Base-by-base conservation (phyloP, 92 coral and sea anemone species). In the Meandrina meandrites region DNA sequence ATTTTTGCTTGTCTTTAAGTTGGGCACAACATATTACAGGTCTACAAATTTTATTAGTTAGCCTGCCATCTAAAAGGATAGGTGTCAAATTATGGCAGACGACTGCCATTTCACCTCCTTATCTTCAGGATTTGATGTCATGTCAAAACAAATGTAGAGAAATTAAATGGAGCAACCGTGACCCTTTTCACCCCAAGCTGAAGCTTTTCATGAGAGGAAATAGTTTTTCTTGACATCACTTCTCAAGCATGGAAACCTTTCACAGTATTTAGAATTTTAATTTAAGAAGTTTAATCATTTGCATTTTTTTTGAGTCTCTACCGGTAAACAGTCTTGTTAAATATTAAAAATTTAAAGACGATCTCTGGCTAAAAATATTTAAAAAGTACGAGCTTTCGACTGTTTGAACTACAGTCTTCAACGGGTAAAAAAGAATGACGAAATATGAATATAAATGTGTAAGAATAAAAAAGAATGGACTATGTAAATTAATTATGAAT, bases 71-170 rank as follows among this genome's bases (percentile, higher is more conserved):
- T 73, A 30, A 76, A 34, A 14, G 8, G 45, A 27, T 62, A 31
- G 73, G 81, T 75, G 81, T 60, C 72, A 57, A 74, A 34, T 84
- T 76, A 12, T 53, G 87, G 79, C 80, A 84, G 56, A 84, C 74
- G 87, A 84, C 72, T 34, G n/a, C 16, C 47, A 35, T 56, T 74
- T 51, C 19, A 22, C 18, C 73, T 74, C 27, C 70, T 72, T 73
- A 70, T 83, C 79, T 34, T 31, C 31, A 3, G 48, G 47, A 17
- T 45, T 70, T 36, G 11, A 51, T 72, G 48, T 70, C 75, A 32
- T 53, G 48, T 70, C 75, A 32, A 35, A 58, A 56, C 83, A 79
- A 79, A 79, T 54, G 10, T 24, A 32, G 18, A 66, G 76, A 42
- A 67, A 81, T n/a, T 81, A 40, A 81, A 66, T 40, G 85, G 71